Conservation (phyloP, 1,140 invertebrate genomes). For the Zaprionus ghesquierei region DNA sequence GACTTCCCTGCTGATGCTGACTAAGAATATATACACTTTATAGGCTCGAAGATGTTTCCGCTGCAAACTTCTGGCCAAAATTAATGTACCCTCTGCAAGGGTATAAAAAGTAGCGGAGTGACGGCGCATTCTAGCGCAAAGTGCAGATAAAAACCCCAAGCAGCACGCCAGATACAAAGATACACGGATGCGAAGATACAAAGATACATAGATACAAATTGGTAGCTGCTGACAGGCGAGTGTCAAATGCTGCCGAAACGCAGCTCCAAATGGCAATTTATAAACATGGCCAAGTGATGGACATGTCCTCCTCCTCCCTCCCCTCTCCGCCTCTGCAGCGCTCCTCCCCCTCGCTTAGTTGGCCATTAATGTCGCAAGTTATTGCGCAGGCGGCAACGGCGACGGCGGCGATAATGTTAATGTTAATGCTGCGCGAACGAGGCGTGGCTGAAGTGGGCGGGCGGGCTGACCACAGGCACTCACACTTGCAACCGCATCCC, state of each 20-base stretch:
- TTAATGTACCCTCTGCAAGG: too few relatives aligned
- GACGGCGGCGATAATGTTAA: slow-evolving; percentile 58
- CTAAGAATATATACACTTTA: too few relatives aligned
- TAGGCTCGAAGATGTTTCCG: too few relatives aligned
- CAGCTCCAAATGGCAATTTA: slow-evolving; percentile 75
- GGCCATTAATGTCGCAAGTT: slow-evolving; percentile 80
- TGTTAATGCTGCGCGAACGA: slow-evolving; percentile 24
- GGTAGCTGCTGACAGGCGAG: slow-evolving; percentile 56
- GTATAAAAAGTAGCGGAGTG: slow-evolving; percentile 50
- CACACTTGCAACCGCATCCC: slow-evolving; percentile 39
- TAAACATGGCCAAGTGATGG: slow-evolving; percentile 50
- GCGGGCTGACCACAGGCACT: slow-evolving; percentile 69
- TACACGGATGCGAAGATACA: slow-evolving; percentile 24
- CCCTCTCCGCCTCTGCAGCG: too few relatives aligned
- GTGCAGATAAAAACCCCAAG: slow-evolving; percentile 68
- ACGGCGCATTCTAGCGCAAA: slow-evolving; percentile 76
- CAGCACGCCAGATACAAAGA: slow-evolving; percentile 30
- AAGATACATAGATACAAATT: slow-evolving; percentile 60
- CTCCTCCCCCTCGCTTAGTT: slow-evolving; percentile 15
- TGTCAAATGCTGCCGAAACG: slow-evolving; percentile 51
- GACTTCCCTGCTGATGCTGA: too few relatives aligned
- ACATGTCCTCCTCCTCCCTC: slow-evolving; percentile 25
- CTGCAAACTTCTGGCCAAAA: too few relatives aligned
- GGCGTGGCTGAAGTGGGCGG: slow-evolving; percentile 18
- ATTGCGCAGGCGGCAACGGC: slow-evolving; percentile 70